Evolutionary conservation across 1,140 invertebrate genomes (phyloP).

Genomic region (Ceratitis capitata): DNA sequence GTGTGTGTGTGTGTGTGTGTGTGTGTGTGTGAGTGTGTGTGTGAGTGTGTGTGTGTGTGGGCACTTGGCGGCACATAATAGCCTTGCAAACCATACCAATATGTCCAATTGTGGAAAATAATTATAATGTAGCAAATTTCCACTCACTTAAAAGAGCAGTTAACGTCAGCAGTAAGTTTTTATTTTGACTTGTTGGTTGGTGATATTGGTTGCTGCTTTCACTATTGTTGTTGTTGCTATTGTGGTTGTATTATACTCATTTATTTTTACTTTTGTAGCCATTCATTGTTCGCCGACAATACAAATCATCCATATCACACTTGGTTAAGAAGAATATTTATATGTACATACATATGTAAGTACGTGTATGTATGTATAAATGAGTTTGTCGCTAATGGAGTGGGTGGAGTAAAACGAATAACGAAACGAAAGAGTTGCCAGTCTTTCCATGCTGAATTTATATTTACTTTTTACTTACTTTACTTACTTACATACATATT

Average conservation of each 20-base stretch:
- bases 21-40: conserved; percentile 1
- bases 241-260: background rate
- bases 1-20: background rate
- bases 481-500: too few species aligned
- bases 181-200: conserved; percentile 2
- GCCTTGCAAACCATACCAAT: conserved; percentile 64
- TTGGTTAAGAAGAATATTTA: background rate
- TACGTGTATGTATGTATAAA: background rate
- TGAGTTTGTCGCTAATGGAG: background rate
- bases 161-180: conserved; percentile 24
- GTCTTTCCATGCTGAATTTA: background rate
- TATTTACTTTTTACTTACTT: conserved; percentile 33
- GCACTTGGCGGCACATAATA: conserved; percentile 9
- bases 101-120: conserved; percentile 67
- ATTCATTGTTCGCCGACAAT: background rate
- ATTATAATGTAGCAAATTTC: conserved; percentile 67
- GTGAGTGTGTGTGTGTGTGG: background rate
- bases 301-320: conserved; percentile 17
- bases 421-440: conserved; percentile 7
- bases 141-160: conserved; percentile 56
- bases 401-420: background rate
- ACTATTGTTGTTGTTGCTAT: background rate
- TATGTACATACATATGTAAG: background rate
- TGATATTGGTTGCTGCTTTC: conserved; percentile 4
- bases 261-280: background rate